phyloP scores from a whole-genome alignment of 2,888 invertebrate genomes.

The Alloscopus bannaensis region DNA sequence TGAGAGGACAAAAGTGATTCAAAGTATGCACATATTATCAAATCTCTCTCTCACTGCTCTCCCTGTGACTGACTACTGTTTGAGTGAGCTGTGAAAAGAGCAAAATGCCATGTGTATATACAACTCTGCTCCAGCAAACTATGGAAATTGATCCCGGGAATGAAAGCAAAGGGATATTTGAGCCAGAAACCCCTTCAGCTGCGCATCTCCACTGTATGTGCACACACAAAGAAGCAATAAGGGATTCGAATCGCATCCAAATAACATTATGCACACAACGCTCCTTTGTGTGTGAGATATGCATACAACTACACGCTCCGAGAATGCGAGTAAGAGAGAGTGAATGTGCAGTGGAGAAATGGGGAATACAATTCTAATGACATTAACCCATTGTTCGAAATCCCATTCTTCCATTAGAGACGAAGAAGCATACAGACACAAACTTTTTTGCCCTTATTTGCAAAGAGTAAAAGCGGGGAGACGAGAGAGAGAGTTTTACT shows the following conservation, averaged over 20 bases:
- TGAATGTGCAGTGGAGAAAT: too few species aligned
- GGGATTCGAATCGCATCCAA: slow-evolving; percentile 27
- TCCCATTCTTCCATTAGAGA: slow-evolving; percentile 38
- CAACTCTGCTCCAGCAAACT: slow-evolving; percentile 12
- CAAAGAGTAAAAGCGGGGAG: not conserved
- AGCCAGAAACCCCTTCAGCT: slow-evolving; percentile 35
- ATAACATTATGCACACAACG: slow-evolving; percentile 28
- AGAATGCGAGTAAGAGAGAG: too few species aligned
- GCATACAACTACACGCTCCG: too few species aligned
- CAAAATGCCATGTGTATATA: slow-evolving; percentile 7
- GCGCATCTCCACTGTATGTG: not conserved
- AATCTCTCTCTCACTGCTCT: too few species aligned
- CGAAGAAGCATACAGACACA: not conserved
- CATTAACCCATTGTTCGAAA: slow-evolving; percentile 69
- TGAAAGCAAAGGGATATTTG: slow-evolving; percentile 38
- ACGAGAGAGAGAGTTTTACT: not conserved
- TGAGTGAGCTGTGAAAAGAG: slow-evolving; percentile 49
- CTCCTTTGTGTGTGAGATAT: slow-evolving; percentile 18
- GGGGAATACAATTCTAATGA: slow-evolving; percentile 70
- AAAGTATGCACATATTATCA: slow-evolving; percentile 35
- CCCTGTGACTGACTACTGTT: slow-evolving; percentile 39
- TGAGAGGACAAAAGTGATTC: slow-evolving; percentile 36
- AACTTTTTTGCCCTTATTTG: slow-evolving; percentile 15
- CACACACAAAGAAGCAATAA: not conserved
- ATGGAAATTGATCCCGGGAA: slow-evolving; percentile 42